These are phyloP conservation scores for Bungarus multicinctus DNA, from an alignment of 2,113 vertebrate genomes.

Conservation along the genomic window DNA sequence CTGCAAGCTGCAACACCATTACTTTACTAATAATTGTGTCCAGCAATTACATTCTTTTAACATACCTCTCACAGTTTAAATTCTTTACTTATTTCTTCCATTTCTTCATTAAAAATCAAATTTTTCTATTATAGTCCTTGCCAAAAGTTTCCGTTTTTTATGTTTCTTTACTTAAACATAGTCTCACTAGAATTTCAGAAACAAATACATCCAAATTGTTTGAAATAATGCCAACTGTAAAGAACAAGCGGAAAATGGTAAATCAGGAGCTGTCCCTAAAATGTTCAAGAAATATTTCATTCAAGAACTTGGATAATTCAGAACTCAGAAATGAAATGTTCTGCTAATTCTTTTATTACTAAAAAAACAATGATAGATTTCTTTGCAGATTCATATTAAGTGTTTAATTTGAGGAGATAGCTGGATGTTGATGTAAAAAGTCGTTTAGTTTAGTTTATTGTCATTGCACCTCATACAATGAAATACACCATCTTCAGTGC, in stretches of 20 bases:
- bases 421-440: not conserved
- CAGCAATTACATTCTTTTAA: too few relatives aligned
- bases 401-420: not conserved
- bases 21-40: too few relatives aligned
- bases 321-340: not conserved
- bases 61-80: too few relatives aligned
- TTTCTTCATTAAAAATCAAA: too few relatives aligned
- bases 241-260: not conserved
- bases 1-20: too few relatives aligned
- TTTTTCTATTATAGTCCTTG: too few relatives aligned
- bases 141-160: not conserved
- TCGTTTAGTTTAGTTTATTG: too few relatives aligned
- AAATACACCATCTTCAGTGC: too few relatives aligned
- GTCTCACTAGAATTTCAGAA: not conserved
- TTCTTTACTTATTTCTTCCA: too few relatives aligned
- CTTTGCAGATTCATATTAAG: not conserved
- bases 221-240: conserved; percentile 1
- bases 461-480: too few relatives aligned
- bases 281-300: not conserved
- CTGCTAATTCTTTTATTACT: not conserved
- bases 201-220: not conserved
- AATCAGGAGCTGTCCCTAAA: not conserved
- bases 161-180: not conserved
- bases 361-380: not conserved
- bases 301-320: not conserved